Evolutionary conservation across 1,140 invertebrate genomes (phyloP).

Genomic region (Rhyacophila brunnea): DNA sequence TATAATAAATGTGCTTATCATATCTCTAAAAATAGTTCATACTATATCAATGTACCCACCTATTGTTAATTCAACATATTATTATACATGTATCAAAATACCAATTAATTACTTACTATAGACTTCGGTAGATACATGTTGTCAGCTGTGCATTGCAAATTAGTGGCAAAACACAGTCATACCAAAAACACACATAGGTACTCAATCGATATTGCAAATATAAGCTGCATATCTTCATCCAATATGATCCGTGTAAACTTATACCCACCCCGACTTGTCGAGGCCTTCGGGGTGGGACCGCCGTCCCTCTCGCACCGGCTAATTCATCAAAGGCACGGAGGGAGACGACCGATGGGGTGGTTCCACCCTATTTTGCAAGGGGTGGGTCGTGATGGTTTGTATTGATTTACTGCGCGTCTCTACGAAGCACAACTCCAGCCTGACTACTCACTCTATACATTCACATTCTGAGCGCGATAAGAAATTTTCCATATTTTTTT

Average conservation of each 20-base stretch:
- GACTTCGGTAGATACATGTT: too few species aligned
- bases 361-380: background rate
- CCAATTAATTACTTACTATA: too few species aligned
- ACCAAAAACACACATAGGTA: too few species aligned
- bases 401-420: conserved; percentile 53
- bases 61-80: too few species aligned
- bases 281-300: conserved; percentile 37
- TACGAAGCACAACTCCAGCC: conserved; percentile 22
- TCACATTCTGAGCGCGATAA: conserved; percentile 20
- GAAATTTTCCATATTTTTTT: conserved; percentile 21
- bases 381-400: conserved; percentile 49
- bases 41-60: too few species aligned
- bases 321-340: background rate
- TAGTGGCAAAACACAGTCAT: too few species aligned
- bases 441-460: conserved; percentile 14
- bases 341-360: conserved; percentile 25
- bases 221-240: conserved; percentile 42
- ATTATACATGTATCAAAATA: too few species aligned
- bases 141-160: background rate
- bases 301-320: background rate
- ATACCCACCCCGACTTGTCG: conserved; percentile 32
- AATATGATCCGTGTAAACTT: conserved; percentile 39
- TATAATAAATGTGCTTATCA: too few species aligned
- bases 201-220: conserved; percentile 28
- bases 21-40: too few species aligned